Evolutionary conservation across 2,797 vertebrate species (phyloP).

Genomic region (Perodicticus potto): DNA sequence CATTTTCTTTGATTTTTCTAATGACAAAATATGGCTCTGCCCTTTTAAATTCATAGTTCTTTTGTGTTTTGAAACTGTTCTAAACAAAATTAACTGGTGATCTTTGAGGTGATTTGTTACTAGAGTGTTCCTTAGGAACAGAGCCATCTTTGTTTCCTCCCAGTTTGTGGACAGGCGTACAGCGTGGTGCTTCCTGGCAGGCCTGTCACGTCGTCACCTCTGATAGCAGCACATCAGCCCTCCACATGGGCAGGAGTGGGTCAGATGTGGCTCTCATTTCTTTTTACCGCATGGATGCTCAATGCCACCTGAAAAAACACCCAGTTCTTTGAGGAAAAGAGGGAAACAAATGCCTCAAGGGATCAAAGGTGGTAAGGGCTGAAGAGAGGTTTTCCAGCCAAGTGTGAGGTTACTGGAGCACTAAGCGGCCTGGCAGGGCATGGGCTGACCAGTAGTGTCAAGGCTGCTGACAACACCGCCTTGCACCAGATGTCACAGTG

Average conservation of each 20-base stretch:
- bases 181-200: fast-evolving
- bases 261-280: background rate
- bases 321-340: no score
- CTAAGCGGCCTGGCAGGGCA: no score
- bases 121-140: background rate
- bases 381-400: background rate
- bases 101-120: background rate
- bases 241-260: background rate
- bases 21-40: background rate
- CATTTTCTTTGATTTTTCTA: background rate
- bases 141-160: background rate
- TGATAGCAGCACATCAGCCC: no score
- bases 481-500: background rate
- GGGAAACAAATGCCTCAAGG: background rate
- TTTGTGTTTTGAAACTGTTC: constrained; percentile 1
- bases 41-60: constrained; percentile 28
- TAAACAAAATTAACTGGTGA: background rate
- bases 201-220: background rate
- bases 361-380: no score
- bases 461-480: background rate
- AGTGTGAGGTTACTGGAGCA: background rate
- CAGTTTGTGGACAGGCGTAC: fast-evolving
- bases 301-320: background rate
- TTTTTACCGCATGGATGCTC: background rate
- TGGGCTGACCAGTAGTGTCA: fast-evolving